phyloP scores from a whole-genome alignment of 1,140 invertebrate species.

The Lethocerus indicus region DNA sequence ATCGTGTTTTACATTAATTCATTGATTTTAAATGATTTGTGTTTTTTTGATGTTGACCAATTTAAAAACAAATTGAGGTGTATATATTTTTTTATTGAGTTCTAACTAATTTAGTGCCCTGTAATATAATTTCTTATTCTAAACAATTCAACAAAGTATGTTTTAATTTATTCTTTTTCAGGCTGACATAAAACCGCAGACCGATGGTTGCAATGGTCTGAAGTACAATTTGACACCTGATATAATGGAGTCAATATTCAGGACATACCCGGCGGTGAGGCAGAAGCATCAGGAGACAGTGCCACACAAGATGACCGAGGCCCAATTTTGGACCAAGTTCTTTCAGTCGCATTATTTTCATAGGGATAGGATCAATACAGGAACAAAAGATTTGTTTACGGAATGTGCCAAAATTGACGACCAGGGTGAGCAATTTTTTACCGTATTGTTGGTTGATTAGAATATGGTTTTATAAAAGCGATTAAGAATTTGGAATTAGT shows the following conservation, averaged over 20 bases:
- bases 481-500: too few relatives aligned
- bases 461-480: too few relatives aligned
- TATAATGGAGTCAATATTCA: constrained; percentile 95
- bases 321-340: constrained; percentile 98
- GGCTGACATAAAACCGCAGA: constrained; percentile 91
- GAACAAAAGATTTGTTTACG: constrained; percentile 77
- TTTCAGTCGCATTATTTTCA: constrained; percentile 99
- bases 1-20: too few relatives aligned
- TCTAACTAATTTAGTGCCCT: background rate
- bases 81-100: too few relatives aligned
- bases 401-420: constrained; percentile 95
- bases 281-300: constrained; percentile 95
- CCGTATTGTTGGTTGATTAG: background rate
- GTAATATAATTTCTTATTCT: background rate
- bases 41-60: too few relatives aligned
- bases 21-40: too few relatives aligned
- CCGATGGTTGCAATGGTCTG: constrained; percentile 91
- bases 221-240: constrained; percentile 96
- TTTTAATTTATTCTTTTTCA: too few relatives aligned
- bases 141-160: background rate
- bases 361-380: constrained; percentile 77
- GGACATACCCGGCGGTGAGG: constrained; percentile 96
- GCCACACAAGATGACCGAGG: constrained; percentile 84
- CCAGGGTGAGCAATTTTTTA: constrained; percentile 31
- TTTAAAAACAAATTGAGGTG: too few relatives aligned